These are phyloP conservation scores for Grus americana DNA, from an alignment of 2,113 vertebrate species.

Conservation along the genomic window DNA sequence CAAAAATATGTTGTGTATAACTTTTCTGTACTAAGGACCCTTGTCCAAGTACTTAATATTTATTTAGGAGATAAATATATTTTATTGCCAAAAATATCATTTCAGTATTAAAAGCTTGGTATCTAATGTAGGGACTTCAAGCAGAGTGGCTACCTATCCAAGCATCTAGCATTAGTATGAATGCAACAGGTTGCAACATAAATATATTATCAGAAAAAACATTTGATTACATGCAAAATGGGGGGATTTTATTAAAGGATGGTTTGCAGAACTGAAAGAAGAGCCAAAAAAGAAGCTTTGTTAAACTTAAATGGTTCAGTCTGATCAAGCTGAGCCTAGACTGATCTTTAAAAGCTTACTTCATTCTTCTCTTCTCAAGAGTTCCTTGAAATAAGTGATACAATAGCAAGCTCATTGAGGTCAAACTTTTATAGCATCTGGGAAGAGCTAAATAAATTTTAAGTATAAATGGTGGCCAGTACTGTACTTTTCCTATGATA, in stretches of 20 bases:
- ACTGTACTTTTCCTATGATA: not conserved
- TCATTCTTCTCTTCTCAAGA: slow-evolving; percentile 22
- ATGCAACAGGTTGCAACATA: not conserved
- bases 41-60: not conserved
- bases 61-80: not conserved
- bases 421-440: slow-evolving; percentile 18
- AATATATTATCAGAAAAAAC: not conserved
- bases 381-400: slow-evolving; percentile 36
- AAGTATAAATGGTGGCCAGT: not conserved
- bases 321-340: slow-evolving; percentile 24
- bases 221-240: not conserved
- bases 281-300: slow-evolving; percentile 31
- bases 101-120: not conserved
- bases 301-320: slow-evolving; percentile 40
- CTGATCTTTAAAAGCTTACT: slow-evolving; percentile 45
- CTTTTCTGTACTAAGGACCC: not conserved
- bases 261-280: slow-evolving; percentile 31
- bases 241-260: not conserved
- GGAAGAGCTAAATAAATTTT: not conserved
- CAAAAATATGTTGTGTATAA: not conserved
- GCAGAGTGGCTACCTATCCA: not conserved
- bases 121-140: not conserved
- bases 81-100: not conserved
- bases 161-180: not conserved
- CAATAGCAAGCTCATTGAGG: slow-evolving; percentile 28